Evolutionary conservation across 2,797 vertebrate genomes (phyloP).

Genomic region (Bradypodion ventrale): DNA sequence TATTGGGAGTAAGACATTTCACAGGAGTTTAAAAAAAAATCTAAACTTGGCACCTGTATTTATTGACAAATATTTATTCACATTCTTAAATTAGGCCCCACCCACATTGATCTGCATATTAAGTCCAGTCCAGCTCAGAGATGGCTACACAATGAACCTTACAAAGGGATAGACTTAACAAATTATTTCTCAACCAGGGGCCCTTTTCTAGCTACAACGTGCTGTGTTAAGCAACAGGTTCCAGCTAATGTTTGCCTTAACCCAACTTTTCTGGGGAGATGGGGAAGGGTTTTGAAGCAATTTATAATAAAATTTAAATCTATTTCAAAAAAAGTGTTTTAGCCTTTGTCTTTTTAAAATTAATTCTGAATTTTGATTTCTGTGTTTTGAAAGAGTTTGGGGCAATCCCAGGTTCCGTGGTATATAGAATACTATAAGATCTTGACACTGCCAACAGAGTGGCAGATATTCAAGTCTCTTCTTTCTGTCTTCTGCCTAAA

Average conservation of each 20-base stretch:
- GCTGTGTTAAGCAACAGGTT: too few relatives aligned
- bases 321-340: conserved; percentile 68
- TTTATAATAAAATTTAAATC: conserved; percentile 76
- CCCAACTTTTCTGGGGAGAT: conserved; percentile 28
- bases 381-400: background rate
- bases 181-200: too few relatives aligned
- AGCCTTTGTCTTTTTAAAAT: background rate
- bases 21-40: too few relatives aligned
- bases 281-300: conserved; percentile 47
- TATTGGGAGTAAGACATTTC: too few relatives aligned
- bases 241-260: background rate
- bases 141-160: background rate
- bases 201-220: too few relatives aligned
- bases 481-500: background rate
- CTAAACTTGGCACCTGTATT: too few relatives aligned
- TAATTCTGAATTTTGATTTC: conserved; percentile 3
- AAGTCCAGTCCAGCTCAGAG: background rate
- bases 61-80: too few relatives aligned
- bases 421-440: too few relatives aligned
- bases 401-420: background rate
- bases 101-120: too few relatives aligned
- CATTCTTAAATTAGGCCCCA: too few relatives aligned
- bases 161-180: too few relatives aligned
- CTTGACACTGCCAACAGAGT: background rate
- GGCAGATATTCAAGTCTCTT: background rate